Evolutionary conservation across 2,888 invertebrate species (phyloP).

Genomic region (Spisula solida): DNA sequence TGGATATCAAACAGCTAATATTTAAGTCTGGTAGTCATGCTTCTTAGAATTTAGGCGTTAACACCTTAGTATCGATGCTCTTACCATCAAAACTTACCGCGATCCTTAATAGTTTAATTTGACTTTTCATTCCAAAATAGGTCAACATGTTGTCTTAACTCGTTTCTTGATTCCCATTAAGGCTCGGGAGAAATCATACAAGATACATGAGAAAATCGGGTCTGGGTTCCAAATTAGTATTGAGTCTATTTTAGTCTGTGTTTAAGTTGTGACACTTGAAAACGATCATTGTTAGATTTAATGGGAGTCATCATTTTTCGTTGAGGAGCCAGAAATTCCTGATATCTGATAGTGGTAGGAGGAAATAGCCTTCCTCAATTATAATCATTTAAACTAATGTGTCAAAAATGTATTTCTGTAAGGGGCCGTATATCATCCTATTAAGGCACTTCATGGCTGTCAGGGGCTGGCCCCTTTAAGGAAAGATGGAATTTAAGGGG

Average conservation of each 20-base stretch:
- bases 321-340: slow-evolving; percentile 30
- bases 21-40: too few relatives aligned
- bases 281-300: slow-evolving; percentile 60
- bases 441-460: slow-evolving; percentile 42
- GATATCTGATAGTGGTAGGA: slow-evolving; percentile 42
- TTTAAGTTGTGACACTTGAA: slow-evolving; percentile 69
- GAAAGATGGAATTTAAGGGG: slow-evolving; percentile 43
- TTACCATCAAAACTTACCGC: too few relatives aligned
- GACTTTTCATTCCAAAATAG: too few relatives aligned
- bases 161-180: background rate
- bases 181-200: background rate
- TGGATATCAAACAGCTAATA: too few relatives aligned
- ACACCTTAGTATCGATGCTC: too few relatives aligned
- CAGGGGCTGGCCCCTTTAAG: slow-evolving; percentile 28
- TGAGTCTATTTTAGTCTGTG: slow-evolving; percentile 29
- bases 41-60: too few relatives aligned
- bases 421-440: slow-evolving; percentile 49
- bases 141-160: background rate
- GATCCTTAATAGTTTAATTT: too few relatives aligned
- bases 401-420: slow-evolving; percentile 58
- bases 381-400: slow-evolving; percentile 63
- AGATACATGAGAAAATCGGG: background rate
- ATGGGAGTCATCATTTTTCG: slow-evolving; percentile 52
- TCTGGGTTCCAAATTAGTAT: slow-evolving; percentile 21
- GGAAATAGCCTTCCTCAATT: slow-evolving; percentile 52